These are phyloP conservation scores for Chrysemys picta DNA, from an alignment of 2,113 vertebrate species.

Conservation along the genomic window DNA sequence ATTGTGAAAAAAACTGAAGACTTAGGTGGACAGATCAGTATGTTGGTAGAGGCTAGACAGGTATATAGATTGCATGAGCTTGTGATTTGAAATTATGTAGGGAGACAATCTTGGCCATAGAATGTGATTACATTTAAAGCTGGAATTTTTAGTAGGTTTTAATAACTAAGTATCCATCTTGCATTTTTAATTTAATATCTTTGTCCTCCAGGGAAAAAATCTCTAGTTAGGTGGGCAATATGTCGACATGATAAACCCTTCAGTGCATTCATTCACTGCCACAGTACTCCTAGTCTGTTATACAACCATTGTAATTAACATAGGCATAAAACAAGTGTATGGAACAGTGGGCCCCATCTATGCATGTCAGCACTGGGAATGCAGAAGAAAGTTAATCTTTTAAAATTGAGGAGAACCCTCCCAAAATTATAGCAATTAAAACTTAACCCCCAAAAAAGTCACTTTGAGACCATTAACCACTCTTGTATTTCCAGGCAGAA, in stretches of 20 bases:
- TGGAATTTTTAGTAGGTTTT: background rate
- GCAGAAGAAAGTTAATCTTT: background rate
- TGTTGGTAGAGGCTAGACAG: fast-evolving
- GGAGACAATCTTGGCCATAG: background rate
- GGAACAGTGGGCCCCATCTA: background rate
- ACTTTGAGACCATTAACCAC: background rate
- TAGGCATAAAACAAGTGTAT: background rate
- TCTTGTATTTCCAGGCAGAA: background rate
- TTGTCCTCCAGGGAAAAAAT: background rate
- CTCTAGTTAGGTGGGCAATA: background rate
- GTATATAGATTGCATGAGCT: background rate
- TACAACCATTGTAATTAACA: background rate
- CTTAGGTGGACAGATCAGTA: background rate
- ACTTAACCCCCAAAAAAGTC: background rate
- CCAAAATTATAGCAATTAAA: background rate
- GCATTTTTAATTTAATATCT: background rate
- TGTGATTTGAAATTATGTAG: background rate
- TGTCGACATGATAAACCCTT: background rate
- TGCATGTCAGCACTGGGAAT: background rate
- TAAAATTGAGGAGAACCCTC: background rate
- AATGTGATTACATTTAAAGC: background rate
- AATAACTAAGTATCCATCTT: background rate
- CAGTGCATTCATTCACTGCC: background rate
- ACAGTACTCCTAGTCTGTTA: background rate
- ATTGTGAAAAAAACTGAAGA: background rate